These are phyloP conservation scores for Fulica atra DNA, from an alignment of 2,113 vertebrate species.

Conservation along the genomic window DNA sequence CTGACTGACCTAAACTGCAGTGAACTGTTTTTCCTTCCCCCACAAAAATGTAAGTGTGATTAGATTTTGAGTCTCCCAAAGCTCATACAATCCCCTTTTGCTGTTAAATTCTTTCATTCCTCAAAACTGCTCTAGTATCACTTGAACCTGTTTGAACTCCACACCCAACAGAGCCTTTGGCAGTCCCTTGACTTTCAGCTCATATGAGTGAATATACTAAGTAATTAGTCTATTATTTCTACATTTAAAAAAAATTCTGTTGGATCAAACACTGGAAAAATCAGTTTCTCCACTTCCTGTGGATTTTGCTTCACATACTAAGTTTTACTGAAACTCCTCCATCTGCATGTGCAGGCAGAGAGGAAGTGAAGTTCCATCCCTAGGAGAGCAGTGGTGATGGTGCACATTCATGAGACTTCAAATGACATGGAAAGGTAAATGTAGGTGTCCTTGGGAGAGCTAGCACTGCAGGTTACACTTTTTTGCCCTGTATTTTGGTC, in stretches of 20 bases:
- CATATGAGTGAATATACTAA: neutral
- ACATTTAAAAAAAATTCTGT: neutral
- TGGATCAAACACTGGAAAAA: neutral
- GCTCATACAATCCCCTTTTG: neutral
- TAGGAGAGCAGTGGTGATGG: neutral
- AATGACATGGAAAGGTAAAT: neutral
- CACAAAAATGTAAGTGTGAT: neutral
- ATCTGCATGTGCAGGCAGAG: neutral
- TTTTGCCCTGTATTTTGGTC: neutral
- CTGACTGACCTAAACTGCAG: neutral
- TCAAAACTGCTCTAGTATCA: neutral
- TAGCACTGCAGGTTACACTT: neutral
- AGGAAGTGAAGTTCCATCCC: neutral
- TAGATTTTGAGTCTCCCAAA: neutral
- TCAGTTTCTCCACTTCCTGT: neutral
- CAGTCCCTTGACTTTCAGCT: neutral
- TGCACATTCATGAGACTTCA: neutral
- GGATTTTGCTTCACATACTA: neutral
- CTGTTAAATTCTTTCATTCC: neutral
- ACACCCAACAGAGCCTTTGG: neutral
- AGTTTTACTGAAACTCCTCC: neutral
- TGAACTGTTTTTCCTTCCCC: neutral
- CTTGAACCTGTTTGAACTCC: conserved; percentile 19
- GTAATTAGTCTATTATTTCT: conserved; percentile 21
- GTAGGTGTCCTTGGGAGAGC: neutral